Conservation (phyloP, 2,113 vertebrate genomes). For the pig (Sus scrofa) region DNA sequence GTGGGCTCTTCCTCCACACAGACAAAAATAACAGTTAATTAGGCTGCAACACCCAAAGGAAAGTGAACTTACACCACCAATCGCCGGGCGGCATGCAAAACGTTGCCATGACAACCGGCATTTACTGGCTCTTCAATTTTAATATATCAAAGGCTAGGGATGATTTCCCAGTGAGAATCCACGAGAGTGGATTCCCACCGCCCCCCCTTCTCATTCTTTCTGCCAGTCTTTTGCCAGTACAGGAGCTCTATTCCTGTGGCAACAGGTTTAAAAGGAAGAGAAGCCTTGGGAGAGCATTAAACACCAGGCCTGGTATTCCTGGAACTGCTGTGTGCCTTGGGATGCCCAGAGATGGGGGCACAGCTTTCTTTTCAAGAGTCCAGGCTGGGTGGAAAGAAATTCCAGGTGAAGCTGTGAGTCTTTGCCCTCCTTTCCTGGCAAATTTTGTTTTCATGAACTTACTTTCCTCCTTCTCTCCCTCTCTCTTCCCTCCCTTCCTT, state of each 20-base stretch:
- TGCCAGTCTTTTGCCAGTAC: slow-evolving; percentile 59
- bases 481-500: fast-evolving
- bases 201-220: slow-evolving; percentile 19
- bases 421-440: not conserved
- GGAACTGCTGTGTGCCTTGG: not conserved
- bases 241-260: not conserved
- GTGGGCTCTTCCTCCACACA: slow-evolving; percentile 81
- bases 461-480: not conserved
- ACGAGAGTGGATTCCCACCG: not conserved
- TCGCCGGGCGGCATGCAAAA: slow-evolving; percentile 76
- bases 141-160: slow-evolving; percentile 86
- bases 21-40: slow-evolving; percentile 88
- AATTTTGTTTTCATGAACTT: not conserved
- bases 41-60: slow-evolving; percentile 87
- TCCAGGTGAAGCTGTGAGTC: not conserved
- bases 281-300: not conserved
- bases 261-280: slow-evolving; percentile 60
- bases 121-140: slow-evolving; percentile 86
- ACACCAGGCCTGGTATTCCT: not conserved
- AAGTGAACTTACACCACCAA: slow-evolving; percentile 84
- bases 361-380: not conserved
- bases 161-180: slow-evolving; percentile 82
- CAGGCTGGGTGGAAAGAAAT: not conserved
- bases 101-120: slow-evolving; percentile 87
- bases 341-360: not conserved